Conservation (phyloP, 1,140 invertebrate species). For the Bactericera cockerelli region DNA sequence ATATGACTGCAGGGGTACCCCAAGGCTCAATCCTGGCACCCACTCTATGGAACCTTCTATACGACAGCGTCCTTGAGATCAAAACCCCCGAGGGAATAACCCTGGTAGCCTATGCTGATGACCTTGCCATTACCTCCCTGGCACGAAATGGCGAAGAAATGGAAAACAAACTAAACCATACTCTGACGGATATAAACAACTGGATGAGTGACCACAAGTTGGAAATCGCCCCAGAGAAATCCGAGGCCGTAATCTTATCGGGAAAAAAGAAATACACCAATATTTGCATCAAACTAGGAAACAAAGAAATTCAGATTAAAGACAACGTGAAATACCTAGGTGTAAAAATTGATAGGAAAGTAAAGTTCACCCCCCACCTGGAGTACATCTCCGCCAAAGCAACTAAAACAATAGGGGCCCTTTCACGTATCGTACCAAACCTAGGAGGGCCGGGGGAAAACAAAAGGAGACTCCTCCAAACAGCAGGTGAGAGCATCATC, state of each 20-base stretch:
- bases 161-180: conserved; percentile 16
- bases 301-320: too few species aligned
- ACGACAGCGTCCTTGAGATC: conserved; percentile 21
- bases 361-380: too few species aligned
- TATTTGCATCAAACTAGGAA: too few species aligned
- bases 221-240: too few species aligned
- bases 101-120: conserved; percentile 23
- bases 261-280: too few species aligned
- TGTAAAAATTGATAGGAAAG: too few species aligned
- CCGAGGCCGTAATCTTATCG: too few species aligned
- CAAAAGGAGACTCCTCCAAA: not conserved
- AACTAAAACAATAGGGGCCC: not conserved
- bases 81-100: conserved; percentile 13
- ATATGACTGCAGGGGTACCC: conserved; percentile 21
- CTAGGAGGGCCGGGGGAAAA: conserved; percentile 1
- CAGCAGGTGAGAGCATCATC: not conserved
- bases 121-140: conserved; percentile 18
- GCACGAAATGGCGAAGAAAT: conserved; percentile 13
- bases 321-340: too few species aligned
- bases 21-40: conserved; percentile 28
- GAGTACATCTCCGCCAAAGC: too few species aligned
- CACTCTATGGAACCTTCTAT: conserved; percentile 25
- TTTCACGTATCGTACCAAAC: not conserved
- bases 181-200: conserved; percentile 12
- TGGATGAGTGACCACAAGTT: conserved; percentile 14